A percentile compares a stretch with the other conserved stretches of the same genome.
phyloP scores from a whole-genome alignment of 2,888 invertebrate species.

The Callosobruchus maculatus region DNA sequence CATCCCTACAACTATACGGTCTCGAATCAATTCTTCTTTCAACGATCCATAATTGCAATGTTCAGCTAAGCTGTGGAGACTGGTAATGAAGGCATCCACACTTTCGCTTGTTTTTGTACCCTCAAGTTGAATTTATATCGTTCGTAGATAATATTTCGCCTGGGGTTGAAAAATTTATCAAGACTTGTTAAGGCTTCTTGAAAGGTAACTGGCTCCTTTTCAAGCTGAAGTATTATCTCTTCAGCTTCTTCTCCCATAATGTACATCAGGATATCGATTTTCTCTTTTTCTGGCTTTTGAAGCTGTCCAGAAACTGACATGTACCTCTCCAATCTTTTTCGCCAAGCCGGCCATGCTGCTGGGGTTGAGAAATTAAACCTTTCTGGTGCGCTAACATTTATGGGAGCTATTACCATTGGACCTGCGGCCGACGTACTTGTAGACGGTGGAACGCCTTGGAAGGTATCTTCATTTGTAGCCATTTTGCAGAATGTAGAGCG shows the following conservation, averaged over 20 bases:
- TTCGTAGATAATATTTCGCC: conserved; percentile 7
- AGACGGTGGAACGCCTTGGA: too few species aligned
- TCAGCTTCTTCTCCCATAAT: conserved; percentile 25
- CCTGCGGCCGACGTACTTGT: too few species aligned
- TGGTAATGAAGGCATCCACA: conserved; percentile 5
- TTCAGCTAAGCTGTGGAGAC: too few species aligned
- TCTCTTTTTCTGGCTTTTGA: conserved; percentile 16
- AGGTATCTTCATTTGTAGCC: too few species aligned
- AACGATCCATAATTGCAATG: conserved; percentile 16
- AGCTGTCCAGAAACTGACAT: conserved; percentile 8
- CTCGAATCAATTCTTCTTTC: conserved; percentile 29
- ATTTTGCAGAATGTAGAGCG: too few species aligned
- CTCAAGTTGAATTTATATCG: conserved; percentile 8
- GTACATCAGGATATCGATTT: conserved; percentile 25
- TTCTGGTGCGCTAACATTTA: conserved; percentile 3
- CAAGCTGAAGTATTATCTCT: too few species aligned
- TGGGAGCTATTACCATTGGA: too few species aligned
- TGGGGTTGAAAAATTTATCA: conserved; percentile 3
- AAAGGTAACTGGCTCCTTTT: too few species aligned
- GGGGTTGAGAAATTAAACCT: conserved; percentile 9
- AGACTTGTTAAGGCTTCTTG: conserved; percentile 3
- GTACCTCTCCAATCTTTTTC: conserved; percentile 10
- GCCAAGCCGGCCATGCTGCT: conserved; percentile 8
- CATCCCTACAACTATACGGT: conserved; percentile 31
- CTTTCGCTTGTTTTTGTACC: conserved; percentile 5